These are phyloP conservation scores for Bubalus kerabau DNA, from an alignment of 2,113 vertebrate genomes.

Conservation along the genomic window DNA sequence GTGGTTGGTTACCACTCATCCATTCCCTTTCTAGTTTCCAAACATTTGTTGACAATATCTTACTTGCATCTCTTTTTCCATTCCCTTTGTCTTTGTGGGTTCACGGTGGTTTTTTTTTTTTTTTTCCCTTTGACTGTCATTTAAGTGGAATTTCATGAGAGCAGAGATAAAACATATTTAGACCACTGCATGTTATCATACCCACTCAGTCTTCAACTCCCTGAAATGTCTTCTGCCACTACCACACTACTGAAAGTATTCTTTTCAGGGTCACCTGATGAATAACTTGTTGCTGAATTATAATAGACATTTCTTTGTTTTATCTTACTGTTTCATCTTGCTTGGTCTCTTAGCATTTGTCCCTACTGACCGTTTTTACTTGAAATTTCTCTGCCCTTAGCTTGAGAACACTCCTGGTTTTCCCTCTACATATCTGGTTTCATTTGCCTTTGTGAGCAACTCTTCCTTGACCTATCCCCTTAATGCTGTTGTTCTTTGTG, in stretches of 20 bases:
- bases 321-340: constrained; percentile 18
- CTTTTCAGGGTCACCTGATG: background rate
- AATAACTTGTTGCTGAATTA: constrained; percentile 13
- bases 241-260: background rate
- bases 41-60: constrained; percentile 40
- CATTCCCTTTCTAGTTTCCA: constrained; percentile 22
- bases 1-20: constrained; percentile 28
- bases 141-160: constrained; percentile 30
- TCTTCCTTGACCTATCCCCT: background rate
- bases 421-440: background rate
- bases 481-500: background rate
- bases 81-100: constrained; percentile 15
- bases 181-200: background rate
- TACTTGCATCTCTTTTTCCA: constrained; percentile 38
- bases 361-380: background rate
- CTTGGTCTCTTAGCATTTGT: background rate
- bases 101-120: constrained; percentile 27
- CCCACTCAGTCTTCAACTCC: background rate
- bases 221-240: constrained; percentile 30
- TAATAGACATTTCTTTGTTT: constrained; percentile 11
- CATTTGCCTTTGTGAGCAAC: background rate
- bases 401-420: background rate
- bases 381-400: background rate
- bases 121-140: background rate
- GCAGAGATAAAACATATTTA: constrained; percentile 7